A percentile compares a stretch with the other conserved stretches of the same genome.
These are phyloP conservation scores for Eptesicus fuscus DNA, from an alignment of 2,113 vertebrate species.

Conservation along the genomic window DNA sequence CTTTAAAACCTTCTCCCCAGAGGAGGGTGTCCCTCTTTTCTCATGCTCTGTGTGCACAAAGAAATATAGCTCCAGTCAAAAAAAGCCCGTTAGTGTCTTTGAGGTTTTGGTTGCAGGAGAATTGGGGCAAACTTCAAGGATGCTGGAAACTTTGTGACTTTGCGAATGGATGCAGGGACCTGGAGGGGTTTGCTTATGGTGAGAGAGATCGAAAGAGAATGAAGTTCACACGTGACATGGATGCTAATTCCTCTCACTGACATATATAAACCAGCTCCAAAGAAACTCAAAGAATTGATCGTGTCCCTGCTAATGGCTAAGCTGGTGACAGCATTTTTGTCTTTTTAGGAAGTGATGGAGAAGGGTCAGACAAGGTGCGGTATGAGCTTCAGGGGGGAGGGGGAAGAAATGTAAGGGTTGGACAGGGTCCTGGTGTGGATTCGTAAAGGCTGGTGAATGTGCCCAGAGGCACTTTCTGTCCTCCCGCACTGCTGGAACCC, in stretches of 20 bases:
- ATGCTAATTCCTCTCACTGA: slow-evolving; percentile 38
- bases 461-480: slow-evolving; percentile 30
- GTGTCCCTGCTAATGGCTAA: slow-evolving; percentile 36
- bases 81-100: background rate
- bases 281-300: slow-evolving; percentile 55
- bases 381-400: slow-evolving; percentile 26
- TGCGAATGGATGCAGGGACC: slow-evolving; percentile 46
- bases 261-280: slow-evolving; percentile 41
- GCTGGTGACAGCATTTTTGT: slow-evolving; percentile 45
- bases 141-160: slow-evolving; percentile 48
- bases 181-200: slow-evolving; percentile 3
- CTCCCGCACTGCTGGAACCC: background rate
- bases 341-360: slow-evolving; percentile 56
- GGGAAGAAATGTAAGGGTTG: background rate
- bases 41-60: slow-evolving; percentile 9
- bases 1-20: slow-evolving; percentile 24
- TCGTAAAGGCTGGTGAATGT: slow-evolving; percentile 6
- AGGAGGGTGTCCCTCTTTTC: slow-evolving; percentile 29
- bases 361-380: slow-evolving; percentile 56
- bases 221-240: background rate
- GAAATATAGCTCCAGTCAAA: slow-evolving; percentile 34
- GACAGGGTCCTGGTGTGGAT: background rate
- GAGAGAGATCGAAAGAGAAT: slow-evolving; percentile 45
- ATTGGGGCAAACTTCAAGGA: slow-evolving; percentile 42
- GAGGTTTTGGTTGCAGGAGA: slow-evolving; percentile 29